Evolutionary conservation across 2,888 invertebrate genomes (phyloP), one percentile per base, ranked within the genome.

Genomic region (Antheraea assamensis): DNA sequence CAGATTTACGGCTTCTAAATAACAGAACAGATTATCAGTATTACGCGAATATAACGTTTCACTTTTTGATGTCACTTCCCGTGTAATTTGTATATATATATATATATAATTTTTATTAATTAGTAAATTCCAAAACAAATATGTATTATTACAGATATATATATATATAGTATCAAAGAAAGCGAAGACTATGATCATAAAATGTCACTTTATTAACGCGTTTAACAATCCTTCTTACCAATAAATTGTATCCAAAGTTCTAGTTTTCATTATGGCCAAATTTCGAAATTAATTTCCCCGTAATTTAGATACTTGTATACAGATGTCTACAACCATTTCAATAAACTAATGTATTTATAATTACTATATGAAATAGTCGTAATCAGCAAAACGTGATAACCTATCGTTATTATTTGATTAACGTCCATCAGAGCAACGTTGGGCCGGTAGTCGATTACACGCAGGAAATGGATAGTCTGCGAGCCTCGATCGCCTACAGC

Each of bases 401-500:
- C 31, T 35, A 78, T 82, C 81, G 81, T 82, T 82, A 84, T 83
- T 86, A 84, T 84, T 86, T 82, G 85, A 87, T 87, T 85, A 82
- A 82, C 80, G 78, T 76, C 78, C 81, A 82, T 85, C 83, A 82
- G 79, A 74, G 72, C 27, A 70, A 31, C 66, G 42, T 78, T 77
- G 78, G 61, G 77, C 84, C 87, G 89, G 89, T 87, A 89, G 86
- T 90, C 90, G 85, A 90, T 91, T 89, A 88, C 84, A 76, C 82
- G 75, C 82, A 86, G 91, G 90, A 91, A 90, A 91, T 90, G 87
- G 87, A 80, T 80, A 75, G 61, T 61, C 61, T 61, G 61, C 58
- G 27, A 61, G 27, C 13, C 78, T 35, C 35, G n/a, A 21, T 68
- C 68, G 31, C 35, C 35, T 68, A 2, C 68, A 68, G 30, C 19